Percentiles rank a stretch among this genome's conserved stretches.
Evolutionary conservation across 23 tunicate genomes (phyloP).

Genomic region (Trididemnum miniatum): DNA sequence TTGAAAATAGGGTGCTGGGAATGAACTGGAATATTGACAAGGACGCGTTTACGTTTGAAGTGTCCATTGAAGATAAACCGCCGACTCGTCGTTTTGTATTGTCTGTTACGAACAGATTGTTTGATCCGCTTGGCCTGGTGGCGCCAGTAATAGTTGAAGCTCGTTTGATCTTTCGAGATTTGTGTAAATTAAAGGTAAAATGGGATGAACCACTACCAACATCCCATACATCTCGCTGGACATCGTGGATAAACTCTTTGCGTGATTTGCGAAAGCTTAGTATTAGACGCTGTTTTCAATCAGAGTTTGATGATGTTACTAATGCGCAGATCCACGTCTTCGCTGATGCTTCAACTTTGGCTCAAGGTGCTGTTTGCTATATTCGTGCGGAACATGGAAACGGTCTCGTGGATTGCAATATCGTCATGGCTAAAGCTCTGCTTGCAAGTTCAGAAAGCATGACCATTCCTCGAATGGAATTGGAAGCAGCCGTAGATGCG

Average conservation of each 20-base stretch:
- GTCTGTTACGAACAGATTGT: conserved; percentile 16
- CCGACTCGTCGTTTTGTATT: conserved; percentile 25
- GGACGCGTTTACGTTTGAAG: background rate
- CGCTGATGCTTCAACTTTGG: conserved; percentile 20
- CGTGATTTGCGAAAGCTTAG: background rate
- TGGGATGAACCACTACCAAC: conserved; percentile 27
- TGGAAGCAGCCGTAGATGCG: too few relatives aligned
- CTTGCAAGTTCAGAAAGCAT: conserved; percentile 7
- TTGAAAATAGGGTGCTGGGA: background rate
- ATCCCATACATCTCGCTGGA: background rate
- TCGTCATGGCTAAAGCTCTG: conserved; percentile 33
- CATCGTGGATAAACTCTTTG: background rate
- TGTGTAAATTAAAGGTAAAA: background rate
- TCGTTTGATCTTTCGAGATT: background rate
- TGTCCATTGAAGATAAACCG: background rate
- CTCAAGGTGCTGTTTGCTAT: conserved; percentile 31
- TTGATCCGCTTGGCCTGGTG: conserved; percentile 36
- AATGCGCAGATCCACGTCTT: conserved; percentile 24
- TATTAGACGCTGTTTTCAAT: conserved; percentile 2
- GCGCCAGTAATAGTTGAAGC: conserved; percentile 22
- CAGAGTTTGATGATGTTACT: background rate
- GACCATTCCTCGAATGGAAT: conserved; percentile 1
- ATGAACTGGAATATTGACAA: background rate
- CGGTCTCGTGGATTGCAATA: background rate
- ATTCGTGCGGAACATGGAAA: background rate